Evolutionary conservation across 2,888 invertebrate species (phyloP), one percentile per base, ranked within the genome.

Genomic region (Sinelater perroti): DNA sequence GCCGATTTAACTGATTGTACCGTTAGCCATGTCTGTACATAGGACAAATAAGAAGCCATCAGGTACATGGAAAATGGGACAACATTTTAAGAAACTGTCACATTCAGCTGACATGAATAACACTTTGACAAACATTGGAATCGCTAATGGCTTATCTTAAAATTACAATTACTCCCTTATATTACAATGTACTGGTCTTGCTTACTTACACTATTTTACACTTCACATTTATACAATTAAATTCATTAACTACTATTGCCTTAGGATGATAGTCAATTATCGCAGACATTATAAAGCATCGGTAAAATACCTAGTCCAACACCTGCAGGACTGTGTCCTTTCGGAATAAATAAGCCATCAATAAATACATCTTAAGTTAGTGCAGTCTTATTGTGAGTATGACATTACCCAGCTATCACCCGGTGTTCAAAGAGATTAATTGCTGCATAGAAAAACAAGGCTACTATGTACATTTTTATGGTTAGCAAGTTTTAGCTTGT

Each of bases 401-500:
- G 26, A 42, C 13, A 40, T 21, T 24, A 40, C 1, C 26, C 14
- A 40, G 24, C 40, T 40, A 40, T 40, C 40, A 44, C 44, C 44
- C 44, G 30, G 17, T 3, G 24, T 11, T 44, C 8, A 21, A 40
- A 16, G 8, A 40, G 24, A 18, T 11, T 13, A 20, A 17, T 40
- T 40, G 16, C 3, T 44, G 13, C 21, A 2, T 13, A 10, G 7
- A 54, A 26, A 13, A 24, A 50, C 50, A 44, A 44, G 21, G 24
- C 26, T 16, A 42, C 42, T 51, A 51, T 49, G 13, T 40, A 26
- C 17, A 49, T 26, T 6, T 16, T 26, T 17, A 24, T 17, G 13
- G 1, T n/a, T 17, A 13, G n/a, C 31, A 33, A 46, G 44, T 50
- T 36, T 45, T 52, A 52, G 44, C 88, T 88, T 72, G 92, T 93